Percentiles rank a stretch among this genome's conserved stretches.
phyloP scores from a whole-genome alignment of 1,140 invertebrate genomes.

The Thrips palmi region DNA sequence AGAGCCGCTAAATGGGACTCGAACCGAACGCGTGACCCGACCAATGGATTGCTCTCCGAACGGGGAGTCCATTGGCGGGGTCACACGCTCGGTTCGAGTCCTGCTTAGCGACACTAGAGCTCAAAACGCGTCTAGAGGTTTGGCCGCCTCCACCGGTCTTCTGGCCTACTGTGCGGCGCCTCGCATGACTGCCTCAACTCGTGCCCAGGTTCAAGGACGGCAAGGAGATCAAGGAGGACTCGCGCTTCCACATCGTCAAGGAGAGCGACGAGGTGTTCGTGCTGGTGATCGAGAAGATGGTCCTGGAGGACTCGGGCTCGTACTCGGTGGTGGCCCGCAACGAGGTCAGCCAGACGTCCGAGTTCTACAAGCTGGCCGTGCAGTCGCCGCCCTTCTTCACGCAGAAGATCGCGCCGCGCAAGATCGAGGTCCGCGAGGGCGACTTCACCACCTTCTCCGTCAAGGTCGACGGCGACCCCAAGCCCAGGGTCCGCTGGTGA shows the following conservation, averaged over 20 bases:
- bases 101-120: too few species aligned
- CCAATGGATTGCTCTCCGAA: too few species aligned
- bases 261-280: constrained; percentile 49
- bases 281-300: constrained; percentile 62
- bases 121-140: too few species aligned
- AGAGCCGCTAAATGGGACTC: too few species aligned
- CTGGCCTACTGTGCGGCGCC: too few species aligned
- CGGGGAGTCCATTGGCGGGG: too few species aligned
- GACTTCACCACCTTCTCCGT: constrained; percentile 62
- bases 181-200: too few species aligned
- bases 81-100: too few species aligned
- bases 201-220: constrained; percentile 58
- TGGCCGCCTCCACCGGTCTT: too few species aligned
- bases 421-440: constrained; percentile 51
- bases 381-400: constrained; percentile 56
- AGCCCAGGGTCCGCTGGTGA: constrained; percentile 62
- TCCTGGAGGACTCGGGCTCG: constrained; percentile 73
- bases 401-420: constrained; percentile 43
- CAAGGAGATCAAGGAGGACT: constrained; percentile 46
- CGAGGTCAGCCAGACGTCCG: constrained; percentile 67
- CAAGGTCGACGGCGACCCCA: constrained; percentile 65
- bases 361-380: constrained; percentile 63
- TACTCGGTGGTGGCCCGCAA: constrained; percentile 86
- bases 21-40: too few species aligned
- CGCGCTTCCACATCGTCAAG: too few species aligned